Percentiles rank a stretch among this genome's conserved stretches.
Conservation (phyloP, 2,888 invertebrate genomes). For the Tachina grossa region DNA sequence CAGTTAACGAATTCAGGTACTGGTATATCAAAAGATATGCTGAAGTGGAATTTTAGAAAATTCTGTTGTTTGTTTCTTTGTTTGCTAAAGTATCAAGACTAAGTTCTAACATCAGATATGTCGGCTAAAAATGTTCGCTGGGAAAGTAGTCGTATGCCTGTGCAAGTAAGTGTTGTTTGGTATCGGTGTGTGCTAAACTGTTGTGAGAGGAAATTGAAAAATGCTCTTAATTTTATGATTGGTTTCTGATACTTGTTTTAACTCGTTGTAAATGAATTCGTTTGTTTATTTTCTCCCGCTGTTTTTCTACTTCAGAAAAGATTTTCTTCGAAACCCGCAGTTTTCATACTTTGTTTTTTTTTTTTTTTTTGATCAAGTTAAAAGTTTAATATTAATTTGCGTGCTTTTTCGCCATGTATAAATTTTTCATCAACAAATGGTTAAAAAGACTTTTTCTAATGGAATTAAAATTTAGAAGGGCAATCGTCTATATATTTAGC, state of each 20-base stretch:
- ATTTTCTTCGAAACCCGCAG: slow-evolving; percentile 45
- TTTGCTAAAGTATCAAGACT: no score
- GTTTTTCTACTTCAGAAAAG: slow-evolving; percentile 19
- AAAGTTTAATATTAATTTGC: slow-evolving; percentile 54
- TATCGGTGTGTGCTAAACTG: slow-evolving; percentile 38
- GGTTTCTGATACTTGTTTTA: slow-evolving; percentile 67
- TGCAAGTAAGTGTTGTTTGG: not conserved
- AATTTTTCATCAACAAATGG: slow-evolving; percentile 49
- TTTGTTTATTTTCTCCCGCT: slow-evolving; percentile 32
- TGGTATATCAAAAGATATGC: no score
- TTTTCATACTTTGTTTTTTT: slow-evolving; percentile 29
- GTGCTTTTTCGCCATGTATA: slow-evolving; percentile 25
- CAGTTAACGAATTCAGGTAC: no score
- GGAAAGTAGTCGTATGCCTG: not conserved
- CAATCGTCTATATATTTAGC: slow-evolving; percentile 68
- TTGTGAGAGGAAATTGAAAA: slow-evolving; percentile 72
- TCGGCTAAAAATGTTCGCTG: no score
- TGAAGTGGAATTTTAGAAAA: no score
- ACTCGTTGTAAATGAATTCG: slow-evolving; percentile 32
- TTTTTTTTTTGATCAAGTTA: not conserved
- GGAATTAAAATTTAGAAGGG: slow-evolving; percentile 72
- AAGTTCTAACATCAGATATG: no score
- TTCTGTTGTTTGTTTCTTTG: no score
- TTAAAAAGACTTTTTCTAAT: slow-evolving; percentile 60
- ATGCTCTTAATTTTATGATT: slow-evolving; percentile 73